Evolutionary conservation across 2,888 invertebrate species (phyloP).

Genomic region (Liopterus haemorrhoidalis): DNA sequence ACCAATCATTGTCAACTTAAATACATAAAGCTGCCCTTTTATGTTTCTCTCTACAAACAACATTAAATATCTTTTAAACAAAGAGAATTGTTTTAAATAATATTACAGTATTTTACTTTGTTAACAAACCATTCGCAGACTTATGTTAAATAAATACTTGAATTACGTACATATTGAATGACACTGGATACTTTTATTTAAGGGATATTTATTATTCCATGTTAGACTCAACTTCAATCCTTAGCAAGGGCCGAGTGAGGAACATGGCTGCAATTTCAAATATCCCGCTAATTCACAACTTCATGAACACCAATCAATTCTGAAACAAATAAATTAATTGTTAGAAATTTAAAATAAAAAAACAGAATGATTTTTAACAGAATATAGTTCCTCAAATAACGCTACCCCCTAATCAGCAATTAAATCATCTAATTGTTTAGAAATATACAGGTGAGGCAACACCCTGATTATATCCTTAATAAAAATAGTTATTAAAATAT

Average conservation of each 20-base stretch:
- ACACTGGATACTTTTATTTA: slow-evolving; percentile 8
- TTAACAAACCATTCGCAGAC: slow-evolving; percentile 11
- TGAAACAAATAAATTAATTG: slow-evolving; percentile 39
- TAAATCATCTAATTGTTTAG: no score
- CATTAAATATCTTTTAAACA: background rate
- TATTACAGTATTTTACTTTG: background rate
- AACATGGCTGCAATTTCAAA: slow-evolving; percentile 1
- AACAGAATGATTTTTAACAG: background rate
- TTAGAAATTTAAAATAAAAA: slow-evolving; percentile 15
- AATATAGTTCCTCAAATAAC: no score
- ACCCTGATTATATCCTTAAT: no score
- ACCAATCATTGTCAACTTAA: background rate
- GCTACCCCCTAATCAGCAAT: no score
- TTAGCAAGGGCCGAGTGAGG: slow-evolving; percentile 14
- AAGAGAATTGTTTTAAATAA: slow-evolving; percentile 3
- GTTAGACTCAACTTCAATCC: slow-evolving; percentile 12
- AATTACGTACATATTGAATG: slow-evolving; percentile 12
- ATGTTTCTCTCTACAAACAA: background rate
- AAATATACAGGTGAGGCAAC: no score
- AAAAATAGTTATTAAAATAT: no score
- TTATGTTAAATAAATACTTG: slow-evolving; percentile 2
- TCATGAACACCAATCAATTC: slow-evolving; percentile 54
- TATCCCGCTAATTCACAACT: slow-evolving; percentile 5
- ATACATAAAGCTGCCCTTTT: background rate
- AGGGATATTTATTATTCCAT: background rate